These are phyloP conservation scores for Machimus atricapillus DNA, from an alignment of 2,888 invertebrate genomes.

Conservation along the genomic window DNA sequence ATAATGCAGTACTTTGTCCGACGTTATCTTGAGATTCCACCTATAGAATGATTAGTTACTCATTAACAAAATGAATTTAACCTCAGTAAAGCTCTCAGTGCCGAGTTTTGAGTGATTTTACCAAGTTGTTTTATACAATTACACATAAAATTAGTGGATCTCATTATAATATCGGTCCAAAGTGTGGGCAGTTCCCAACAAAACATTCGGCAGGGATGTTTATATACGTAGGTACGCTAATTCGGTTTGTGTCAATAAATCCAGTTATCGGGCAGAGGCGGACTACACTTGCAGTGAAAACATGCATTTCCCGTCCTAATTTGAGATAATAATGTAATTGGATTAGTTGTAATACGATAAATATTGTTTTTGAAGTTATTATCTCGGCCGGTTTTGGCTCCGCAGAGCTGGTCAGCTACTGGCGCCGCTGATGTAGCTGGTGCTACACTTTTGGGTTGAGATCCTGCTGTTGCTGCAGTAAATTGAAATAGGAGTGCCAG, in stretches of 20 bases:
- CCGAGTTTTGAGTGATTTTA: not conserved
- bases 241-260: slow-evolving; percentile 21
- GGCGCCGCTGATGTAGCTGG: not conserved
- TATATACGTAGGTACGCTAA: slow-evolving; percentile 1
- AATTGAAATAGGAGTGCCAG: not conserved
- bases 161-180: not conserved
- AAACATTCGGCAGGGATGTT: not conserved
- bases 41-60: not conserved
- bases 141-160: not conserved
- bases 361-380: slow-evolving; percentile 31
- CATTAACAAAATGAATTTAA: not conserved
- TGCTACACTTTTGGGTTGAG: not conserved
- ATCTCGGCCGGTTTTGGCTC: not conserved
- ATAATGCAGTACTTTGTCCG: not conserved
- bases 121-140: not conserved
- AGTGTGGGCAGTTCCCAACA: not conserved
- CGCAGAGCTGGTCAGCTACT: not conserved
- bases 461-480: not conserved
- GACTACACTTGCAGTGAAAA: not conserved
- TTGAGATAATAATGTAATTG: slow-evolving; percentile 26
- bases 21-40: not conserved
- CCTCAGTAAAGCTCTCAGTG: not conserved
- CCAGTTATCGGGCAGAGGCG: not conserved
- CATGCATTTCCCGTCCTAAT: slow-evolving; percentile 12
- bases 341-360: slow-evolving; percentile 29